phyloP scores from a whole-genome alignment of 2,888 invertebrate genomes.

The Noctua janthina region DNA sequence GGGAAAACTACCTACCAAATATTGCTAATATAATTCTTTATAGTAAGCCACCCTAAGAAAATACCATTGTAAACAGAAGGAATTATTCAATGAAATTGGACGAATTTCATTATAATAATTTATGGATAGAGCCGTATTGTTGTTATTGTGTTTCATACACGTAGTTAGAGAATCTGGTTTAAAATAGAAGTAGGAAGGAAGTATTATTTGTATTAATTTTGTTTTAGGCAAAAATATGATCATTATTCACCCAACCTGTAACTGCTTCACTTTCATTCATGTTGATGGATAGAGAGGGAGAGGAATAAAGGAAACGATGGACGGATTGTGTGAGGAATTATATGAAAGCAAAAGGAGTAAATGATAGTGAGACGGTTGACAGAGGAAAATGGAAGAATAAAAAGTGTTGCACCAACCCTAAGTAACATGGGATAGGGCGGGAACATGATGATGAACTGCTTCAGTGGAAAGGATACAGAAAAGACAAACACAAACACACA shows the following conservation, averaged over 20 bases:
- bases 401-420: too few species aligned
- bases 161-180: not conserved
- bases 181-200: not conserved
- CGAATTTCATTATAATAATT: not conserved
- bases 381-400: too few species aligned
- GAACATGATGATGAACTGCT: not conserved
- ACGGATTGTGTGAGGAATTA: too few species aligned
- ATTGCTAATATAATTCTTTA: not conserved
- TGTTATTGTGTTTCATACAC: not conserved
- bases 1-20: not conserved
- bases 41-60: not conserved
- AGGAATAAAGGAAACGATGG: too few species aligned
- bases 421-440: too few species aligned
- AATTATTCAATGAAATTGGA: constrained; percentile 14
- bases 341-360: too few species aligned
- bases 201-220: not conserved
- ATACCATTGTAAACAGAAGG: not conserved
- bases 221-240: not conserved
- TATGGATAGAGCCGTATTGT: not conserved
- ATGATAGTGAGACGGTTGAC: too few species aligned
- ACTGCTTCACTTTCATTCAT: not conserved
- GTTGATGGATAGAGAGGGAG: too few species aligned
- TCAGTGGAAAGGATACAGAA: not conserved
- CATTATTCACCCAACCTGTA: not conserved
- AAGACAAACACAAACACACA: too few species aligned